phyloP scores from a whole-genome alignment of 1,140 invertebrate genomes.

The Drosophila mauritiana region DNA sequence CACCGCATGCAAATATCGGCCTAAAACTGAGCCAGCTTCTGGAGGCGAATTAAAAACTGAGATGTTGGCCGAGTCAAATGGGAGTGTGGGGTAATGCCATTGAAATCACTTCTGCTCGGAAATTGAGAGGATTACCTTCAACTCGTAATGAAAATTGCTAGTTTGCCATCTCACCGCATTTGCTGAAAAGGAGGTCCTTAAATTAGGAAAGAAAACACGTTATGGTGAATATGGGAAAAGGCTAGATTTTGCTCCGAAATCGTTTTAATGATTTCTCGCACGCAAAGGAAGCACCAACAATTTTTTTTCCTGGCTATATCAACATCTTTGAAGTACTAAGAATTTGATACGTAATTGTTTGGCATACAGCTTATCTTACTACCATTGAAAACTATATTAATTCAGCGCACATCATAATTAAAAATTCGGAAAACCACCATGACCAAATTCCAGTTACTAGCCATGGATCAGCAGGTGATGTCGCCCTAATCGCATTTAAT shows the following conservation, averaged over 20 bases:
- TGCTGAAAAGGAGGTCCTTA: neutral
- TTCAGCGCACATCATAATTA: neutral
- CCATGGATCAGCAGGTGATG: neutral
- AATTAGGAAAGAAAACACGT: neutral
- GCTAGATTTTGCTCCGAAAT: too few relatives aligned
- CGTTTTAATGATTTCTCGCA: too few relatives aligned
- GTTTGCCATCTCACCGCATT: neutral
- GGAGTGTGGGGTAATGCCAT: conserved; percentile 10
- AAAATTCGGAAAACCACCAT: neutral
- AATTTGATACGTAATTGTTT: too few relatives aligned
- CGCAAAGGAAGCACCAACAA: too few relatives aligned
- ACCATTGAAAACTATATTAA: too few relatives aligned
- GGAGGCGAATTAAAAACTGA: conserved; percentile 30
- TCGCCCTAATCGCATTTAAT: conserved; percentile 44
- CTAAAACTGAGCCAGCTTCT: neutral
- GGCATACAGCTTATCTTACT: too few relatives aligned
- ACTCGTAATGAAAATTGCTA: conserved; percentile 3
- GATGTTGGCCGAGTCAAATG: conserved; percentile 8
- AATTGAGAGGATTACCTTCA: conserved; percentile 7
- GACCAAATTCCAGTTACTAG: neutral
- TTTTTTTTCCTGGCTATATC: too few relatives aligned
- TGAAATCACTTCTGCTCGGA: conserved; percentile 14
- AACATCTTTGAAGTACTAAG: too few relatives aligned
- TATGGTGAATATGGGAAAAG: neutral
- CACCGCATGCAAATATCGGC: conserved; percentile 23